phyloP scores from a whole-genome alignment of 2,113 vertebrate species.

The Larimichthys crocea region DNA sequence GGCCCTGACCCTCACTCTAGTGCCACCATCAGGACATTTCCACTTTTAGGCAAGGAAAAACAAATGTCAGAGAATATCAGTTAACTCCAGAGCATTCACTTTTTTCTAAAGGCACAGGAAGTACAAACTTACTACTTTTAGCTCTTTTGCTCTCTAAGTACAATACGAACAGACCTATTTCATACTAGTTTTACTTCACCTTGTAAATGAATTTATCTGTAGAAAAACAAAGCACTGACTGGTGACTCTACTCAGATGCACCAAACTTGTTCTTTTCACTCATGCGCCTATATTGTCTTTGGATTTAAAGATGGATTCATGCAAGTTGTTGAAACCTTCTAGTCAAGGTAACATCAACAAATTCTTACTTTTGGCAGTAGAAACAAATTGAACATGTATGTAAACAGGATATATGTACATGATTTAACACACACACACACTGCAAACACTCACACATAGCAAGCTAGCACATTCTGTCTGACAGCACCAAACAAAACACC shows the following conservation, averaged over 20 bases:
- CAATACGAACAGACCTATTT: background rate
- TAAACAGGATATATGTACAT: background rate
- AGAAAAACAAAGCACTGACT: background rate
- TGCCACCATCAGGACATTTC: background rate
- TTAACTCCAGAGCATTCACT: background rate
- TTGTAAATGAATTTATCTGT: background rate
- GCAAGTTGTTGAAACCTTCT: background rate
- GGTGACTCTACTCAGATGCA: background rate
- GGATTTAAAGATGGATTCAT: background rate
- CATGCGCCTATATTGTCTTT: background rate
- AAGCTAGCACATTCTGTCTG: constrained; percentile 29
- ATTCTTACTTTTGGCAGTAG: background rate
- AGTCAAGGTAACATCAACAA: background rate
- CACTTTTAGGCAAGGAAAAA: background rate
- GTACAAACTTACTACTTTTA: background rate
- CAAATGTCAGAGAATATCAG: background rate
- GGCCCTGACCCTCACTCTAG: background rate
- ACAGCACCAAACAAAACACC: constrained; percentile 51
- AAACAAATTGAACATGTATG: background rate
- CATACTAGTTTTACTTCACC: background rate
- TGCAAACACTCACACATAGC: background rate
- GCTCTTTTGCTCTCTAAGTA: background rate
- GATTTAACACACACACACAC: background rate
- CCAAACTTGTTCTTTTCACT: background rate
- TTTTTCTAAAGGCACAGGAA: no score